Evolutionary conservation across 2,888 invertebrate species (phyloP).

Genomic region (Trichogramma dendrolimi): DNA sequence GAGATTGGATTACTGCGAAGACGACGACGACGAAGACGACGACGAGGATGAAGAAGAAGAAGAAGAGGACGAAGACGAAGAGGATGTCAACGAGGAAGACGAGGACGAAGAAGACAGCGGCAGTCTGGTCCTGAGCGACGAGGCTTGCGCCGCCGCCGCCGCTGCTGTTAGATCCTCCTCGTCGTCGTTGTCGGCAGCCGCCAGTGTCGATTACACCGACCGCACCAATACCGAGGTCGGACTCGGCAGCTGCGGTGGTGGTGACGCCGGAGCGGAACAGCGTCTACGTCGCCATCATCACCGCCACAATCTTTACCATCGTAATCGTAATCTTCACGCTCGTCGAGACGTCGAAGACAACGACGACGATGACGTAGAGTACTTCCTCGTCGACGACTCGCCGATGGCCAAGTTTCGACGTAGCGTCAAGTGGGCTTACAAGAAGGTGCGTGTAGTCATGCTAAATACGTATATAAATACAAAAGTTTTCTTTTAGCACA

Average conservation of each 20-base stretch:
- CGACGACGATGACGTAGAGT: conserved; percentile 34
- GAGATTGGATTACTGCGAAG: conserved; percentile 14
- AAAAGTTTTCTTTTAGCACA: background rate
- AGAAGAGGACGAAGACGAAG: conserved; percentile 12
- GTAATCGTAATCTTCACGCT: conserved; percentile 8
- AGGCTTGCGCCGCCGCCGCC: too few species aligned
- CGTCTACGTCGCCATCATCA: too few species aligned
- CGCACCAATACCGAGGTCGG: conserved; percentile 14
- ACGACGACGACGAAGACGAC: background rate
- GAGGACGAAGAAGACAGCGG: conserved; percentile 30
- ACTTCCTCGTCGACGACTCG: conserved; percentile 43
- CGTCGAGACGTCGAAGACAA: conserved; percentile 11
- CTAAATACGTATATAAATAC: background rate
- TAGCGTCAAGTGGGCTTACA: conserved; percentile 44
- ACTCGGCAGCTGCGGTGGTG: background rate
- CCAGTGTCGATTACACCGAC: background rate
- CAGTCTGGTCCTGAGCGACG: background rate
- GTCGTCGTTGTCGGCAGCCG: too few species aligned
- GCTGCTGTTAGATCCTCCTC: background rate
- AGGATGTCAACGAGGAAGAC: conserved; percentile 22
- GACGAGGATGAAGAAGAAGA: conserved; percentile 10
- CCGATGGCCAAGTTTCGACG: conserved; percentile 43
- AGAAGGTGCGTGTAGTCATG: conserved; percentile 40
- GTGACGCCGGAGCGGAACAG: too few species aligned
- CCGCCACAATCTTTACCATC: background rate